Conservation (phyloP, 2,113 vertebrate genomes). For the Varanus komodoensis region DNA sequence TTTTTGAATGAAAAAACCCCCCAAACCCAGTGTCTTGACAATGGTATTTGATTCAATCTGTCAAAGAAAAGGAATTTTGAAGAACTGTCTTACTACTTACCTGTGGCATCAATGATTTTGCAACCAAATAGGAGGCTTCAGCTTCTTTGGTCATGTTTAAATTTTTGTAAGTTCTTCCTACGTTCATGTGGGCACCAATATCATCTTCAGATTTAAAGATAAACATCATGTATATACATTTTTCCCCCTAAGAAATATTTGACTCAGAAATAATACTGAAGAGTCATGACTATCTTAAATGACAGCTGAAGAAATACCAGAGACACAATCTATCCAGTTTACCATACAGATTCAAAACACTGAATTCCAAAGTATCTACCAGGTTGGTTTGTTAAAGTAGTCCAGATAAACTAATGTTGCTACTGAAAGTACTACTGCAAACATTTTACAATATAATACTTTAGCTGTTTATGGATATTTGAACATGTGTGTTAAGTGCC, state of each 20-base stretch:
- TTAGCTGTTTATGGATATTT: background rate
- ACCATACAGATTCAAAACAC: background rate
- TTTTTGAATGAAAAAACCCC: background rate
- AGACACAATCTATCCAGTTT: background rate
- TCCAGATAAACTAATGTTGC: background rate
- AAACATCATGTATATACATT: background rate
- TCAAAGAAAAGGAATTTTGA: background rate
- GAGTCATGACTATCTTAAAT: background rate
- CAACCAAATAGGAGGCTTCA: constrained; percentile 93
- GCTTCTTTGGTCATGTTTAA: constrained; percentile 95
- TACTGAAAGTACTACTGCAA: background rate
- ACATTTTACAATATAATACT: background rate
- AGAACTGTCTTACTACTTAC: constrained; percentile 73
- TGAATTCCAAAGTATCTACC: background rate
- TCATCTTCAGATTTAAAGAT: constrained; percentile 83
- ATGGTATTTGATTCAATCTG: too few relatives aligned
- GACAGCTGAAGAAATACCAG: background rate
- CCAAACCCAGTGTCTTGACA: too few relatives aligned
- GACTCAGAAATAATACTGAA: accelerated
- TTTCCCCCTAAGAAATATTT: background rate
- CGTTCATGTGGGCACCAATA: constrained; percentile 99
- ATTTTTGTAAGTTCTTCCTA: constrained; percentile 98
- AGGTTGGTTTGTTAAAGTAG: background rate
- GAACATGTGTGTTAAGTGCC: background rate
- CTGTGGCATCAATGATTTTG: constrained; percentile 98